Percentiles rank a stretch among this genome's conserved stretches.
phyloP scores from a whole-genome alignment of 2,113 vertebrate genomes.

The Vidua chalybeata region DNA sequence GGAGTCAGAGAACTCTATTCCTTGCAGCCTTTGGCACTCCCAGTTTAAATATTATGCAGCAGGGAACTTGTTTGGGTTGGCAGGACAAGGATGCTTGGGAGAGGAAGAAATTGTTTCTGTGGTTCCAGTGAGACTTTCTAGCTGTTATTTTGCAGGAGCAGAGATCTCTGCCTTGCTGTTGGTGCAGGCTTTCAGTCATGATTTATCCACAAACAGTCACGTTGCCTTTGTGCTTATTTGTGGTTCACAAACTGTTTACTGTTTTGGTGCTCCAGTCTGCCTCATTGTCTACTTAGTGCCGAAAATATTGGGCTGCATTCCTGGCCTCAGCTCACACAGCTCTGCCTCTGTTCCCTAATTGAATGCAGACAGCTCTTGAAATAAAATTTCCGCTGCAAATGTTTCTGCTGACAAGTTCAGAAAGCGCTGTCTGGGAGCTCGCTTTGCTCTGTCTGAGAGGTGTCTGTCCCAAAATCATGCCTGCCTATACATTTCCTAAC shows the following conservation, averaged over 20 bases:
- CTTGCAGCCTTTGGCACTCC: neutral
- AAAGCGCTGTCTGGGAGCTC: neutral
- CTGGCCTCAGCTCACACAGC: neutral
- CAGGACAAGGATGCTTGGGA: neutral
- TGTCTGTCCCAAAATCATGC: neutral
- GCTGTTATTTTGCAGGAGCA: neutral
- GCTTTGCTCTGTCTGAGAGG: neutral
- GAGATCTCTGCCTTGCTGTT: neutral
- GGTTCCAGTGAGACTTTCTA: neutral
- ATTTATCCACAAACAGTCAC: neutral
- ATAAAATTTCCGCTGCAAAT: neutral
- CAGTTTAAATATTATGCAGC: neutral
- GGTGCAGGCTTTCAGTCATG: neutral
- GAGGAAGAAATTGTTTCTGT: neutral
- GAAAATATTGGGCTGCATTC: neutral
- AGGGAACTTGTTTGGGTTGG: neutral
- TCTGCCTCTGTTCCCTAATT: neutral
- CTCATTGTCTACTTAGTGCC: neutral
- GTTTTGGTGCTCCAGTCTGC: neutral
- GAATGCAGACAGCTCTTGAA: neutral
- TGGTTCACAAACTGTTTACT: neutral
- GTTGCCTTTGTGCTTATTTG: neutral
- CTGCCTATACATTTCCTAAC: neutral
- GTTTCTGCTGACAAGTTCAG: constrained; percentile 4
- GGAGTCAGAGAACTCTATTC: neutral